Base-by-base conservation (phyloP, 2,113 vertebrate species). In the Colistium nudipinnis region DNA sequence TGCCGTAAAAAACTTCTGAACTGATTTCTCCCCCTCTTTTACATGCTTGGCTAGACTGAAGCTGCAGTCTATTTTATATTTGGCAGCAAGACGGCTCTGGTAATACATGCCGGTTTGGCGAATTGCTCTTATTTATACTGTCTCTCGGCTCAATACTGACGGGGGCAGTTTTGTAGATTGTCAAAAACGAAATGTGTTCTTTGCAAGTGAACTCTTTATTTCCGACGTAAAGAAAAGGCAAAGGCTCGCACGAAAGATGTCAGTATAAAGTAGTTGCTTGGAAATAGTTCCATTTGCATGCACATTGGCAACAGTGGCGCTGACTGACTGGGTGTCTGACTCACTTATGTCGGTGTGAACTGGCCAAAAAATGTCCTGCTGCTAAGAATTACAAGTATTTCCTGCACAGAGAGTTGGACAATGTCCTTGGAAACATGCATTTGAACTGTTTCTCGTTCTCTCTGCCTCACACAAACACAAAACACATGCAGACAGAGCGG, bases 401-500 rank as follows among this genome's bases (percentile, higher is more conserved):
- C 53, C 51, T 70, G 28, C 35, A 53, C 36, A 36, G 19, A 33
- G 48, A 8, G 47, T 74, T 60, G 22, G 36, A 60, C 35, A 39
- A 10, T 30, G 30, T 62, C 44, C 19, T 51, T 60, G 39, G 35
- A 31, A 77, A 62, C 61, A 51, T 28, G 33, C 13, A 47, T 53
- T 67, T 38, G 65, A n/a, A 22, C 35, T 47, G 20, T 59, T 59
- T 52, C 20, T 48, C 11, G 70, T 43, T 43, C 51, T 49, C 45
- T 59, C 45, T 24, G 48, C 36, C 44, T 57, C n/a, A 62, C 22
- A 45, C 52, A 74, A 71, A 78, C 56, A 65, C 20, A 57, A 47
- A 80, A 62, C 67, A 73, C 53, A 59, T 62, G 53, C 48, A 78
- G 19, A 70, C 62, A 57, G 59, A 22, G 33, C 31, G 48, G n/a